Conservation (phyloP, 2,888 invertebrate species). For the Endotricha flammealis region DNA sequence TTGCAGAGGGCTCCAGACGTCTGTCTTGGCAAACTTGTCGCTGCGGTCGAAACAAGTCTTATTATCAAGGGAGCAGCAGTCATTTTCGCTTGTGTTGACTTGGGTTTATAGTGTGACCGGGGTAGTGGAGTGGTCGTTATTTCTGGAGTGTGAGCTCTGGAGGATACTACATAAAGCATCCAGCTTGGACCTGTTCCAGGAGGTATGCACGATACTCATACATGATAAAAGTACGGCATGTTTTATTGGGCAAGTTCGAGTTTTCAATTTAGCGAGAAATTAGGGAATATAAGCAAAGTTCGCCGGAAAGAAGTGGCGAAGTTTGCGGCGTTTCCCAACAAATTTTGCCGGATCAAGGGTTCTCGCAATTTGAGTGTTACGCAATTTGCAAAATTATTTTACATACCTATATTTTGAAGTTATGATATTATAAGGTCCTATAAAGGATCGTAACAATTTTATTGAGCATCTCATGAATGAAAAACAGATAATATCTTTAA, state of each 20-base stretch:
- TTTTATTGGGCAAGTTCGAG: conserved; percentile 13
- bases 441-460: too few species aligned
- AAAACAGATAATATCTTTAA: too few species aligned
- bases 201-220: conserved; percentile 19
- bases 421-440: too few species aligned
- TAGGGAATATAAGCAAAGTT: conserved; percentile 28
- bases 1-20: conserved; percentile 11
- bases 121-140: conserved; percentile 42
- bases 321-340: not conserved
- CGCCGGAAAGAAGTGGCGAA: conserved; percentile 8
- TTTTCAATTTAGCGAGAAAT: conserved; percentile 43
- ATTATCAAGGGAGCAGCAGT: conserved; percentile 7
- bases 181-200: conserved; percentile 36
- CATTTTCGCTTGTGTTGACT: conserved; percentile 2
- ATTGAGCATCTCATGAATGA: too few species aligned
- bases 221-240: conserved; percentile 18
- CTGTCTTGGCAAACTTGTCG: conserved; percentile 7
- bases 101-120: not conserved
- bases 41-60: conserved; percentile 10
- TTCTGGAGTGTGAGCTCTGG: conserved; percentile 41
- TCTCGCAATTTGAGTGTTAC: too few species aligned
- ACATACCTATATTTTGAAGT: too few species aligned
- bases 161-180: conserved; percentile 37
- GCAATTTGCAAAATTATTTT: not conserved
- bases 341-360: not conserved